Percentiles rank a stretch among this genome's conserved stretches.
phyloP scores from a whole-genome alignment of 2,888 invertebrate genomes.

The Drosophila limbata region DNA sequence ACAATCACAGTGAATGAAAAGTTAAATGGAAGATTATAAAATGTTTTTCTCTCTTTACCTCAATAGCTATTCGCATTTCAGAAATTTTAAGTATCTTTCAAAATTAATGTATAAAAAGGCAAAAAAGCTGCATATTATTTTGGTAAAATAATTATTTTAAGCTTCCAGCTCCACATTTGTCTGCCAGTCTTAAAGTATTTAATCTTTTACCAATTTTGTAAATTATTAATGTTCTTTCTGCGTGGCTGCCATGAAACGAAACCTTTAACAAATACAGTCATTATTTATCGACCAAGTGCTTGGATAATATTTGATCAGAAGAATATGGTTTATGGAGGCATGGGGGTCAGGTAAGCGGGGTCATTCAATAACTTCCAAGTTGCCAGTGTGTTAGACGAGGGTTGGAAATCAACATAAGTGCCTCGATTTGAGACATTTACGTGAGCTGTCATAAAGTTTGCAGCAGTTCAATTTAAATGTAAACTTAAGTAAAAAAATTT shows the following conservation, averaged over 20 bases:
- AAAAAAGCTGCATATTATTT: too few relatives aligned
- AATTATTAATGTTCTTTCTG: slow-evolving; percentile 30
- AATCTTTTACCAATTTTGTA: slow-evolving; percentile 12
- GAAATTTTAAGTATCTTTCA: too few relatives aligned
- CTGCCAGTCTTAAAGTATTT: slow-evolving; percentile 10
- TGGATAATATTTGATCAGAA: slow-evolving; percentile 22
- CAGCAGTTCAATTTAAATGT: slow-evolving; percentile 16
- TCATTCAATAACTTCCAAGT: slow-evolving; percentile 12
- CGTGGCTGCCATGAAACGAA: slow-evolving; percentile 18
- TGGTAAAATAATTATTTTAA: not conserved
- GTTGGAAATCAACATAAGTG: slow-evolving; percentile 15
- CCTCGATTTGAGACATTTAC: slow-evolving; percentile 33
- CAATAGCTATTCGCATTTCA: too few relatives aligned
- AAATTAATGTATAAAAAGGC: too few relatives aligned
- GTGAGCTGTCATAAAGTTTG: slow-evolving; percentile 45
- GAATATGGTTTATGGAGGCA: slow-evolving; percentile 1
- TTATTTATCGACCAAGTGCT: slow-evolving; percentile 35
- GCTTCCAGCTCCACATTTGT: not conserved
- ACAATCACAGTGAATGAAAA: too few relatives aligned
- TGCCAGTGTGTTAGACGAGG: slow-evolving; percentile 24
- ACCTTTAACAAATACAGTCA: slow-evolving; percentile 11
- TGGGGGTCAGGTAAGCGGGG: not conserved
- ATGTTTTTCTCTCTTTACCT: too few relatives aligned
- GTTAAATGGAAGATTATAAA: too few relatives aligned
- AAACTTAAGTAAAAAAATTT: slow-evolving; percentile 24